Percentiles rank a stretch among this genome's conserved stretches.
Evolutionary conservation across 2,888 invertebrate genomes (phyloP).

Genomic region (Spialia ferax): DNA sequence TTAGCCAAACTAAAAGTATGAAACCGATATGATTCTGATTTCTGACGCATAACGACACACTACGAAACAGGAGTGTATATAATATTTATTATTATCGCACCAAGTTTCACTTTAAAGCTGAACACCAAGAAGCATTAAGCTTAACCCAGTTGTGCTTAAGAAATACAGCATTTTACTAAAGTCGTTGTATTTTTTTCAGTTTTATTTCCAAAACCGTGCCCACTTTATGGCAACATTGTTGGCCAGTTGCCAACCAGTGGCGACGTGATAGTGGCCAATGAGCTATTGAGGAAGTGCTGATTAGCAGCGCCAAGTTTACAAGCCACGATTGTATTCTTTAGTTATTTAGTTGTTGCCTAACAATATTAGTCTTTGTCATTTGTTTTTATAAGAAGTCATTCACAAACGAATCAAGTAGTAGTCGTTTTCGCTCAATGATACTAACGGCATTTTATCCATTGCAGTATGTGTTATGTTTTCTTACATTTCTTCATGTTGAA

Average conservation of each 20-base stretch:
- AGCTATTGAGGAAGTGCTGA: slow-evolving; percentile 44
- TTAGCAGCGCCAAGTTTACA: slow-evolving; percentile 39
- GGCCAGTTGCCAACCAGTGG: slow-evolving; percentile 37
- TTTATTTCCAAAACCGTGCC: not conserved
- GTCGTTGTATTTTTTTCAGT: not conserved
- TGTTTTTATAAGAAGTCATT: not conserved
- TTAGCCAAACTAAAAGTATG: too few species aligned
- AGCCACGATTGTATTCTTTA: not conserved
- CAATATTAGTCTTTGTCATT: not conserved
- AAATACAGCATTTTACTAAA: not conserved
- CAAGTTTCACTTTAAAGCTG: not conserved
- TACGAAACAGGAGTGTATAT: too few species aligned
- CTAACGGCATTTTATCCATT: too few species aligned
- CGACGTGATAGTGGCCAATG: slow-evolving; percentile 42
- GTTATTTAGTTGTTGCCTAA: not conserved
- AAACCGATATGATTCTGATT: too few species aligned
- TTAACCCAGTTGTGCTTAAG: slow-evolving; percentile 1
- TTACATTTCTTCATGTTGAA: too few species aligned
- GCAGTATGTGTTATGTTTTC: too few species aligned
- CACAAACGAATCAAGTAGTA: too few species aligned
- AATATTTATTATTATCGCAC: not conserved
- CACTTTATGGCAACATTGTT: slow-evolving; percentile 33
- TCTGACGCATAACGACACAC: too few species aligned
- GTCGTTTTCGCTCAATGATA: too few species aligned
- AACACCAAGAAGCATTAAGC: not conserved